Conservation (phyloP, 1,140 invertebrate species). For the Drosophila equinoxialis region DNA sequence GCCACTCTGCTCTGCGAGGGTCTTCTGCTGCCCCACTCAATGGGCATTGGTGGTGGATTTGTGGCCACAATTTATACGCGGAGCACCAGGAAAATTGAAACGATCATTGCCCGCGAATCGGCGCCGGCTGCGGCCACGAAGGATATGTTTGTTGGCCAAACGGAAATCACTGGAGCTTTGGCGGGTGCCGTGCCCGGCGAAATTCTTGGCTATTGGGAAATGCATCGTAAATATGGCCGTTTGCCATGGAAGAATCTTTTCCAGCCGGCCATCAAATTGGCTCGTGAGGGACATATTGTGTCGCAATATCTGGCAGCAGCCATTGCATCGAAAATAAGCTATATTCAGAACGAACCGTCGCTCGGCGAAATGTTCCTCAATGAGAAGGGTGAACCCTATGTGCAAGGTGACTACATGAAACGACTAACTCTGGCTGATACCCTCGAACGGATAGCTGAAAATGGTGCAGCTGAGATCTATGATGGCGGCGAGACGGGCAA, state of each 20-base stretch:
- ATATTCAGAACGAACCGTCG: constrained; percentile 86
- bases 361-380: constrained; percentile 87
- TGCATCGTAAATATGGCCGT: constrained; percentile 90
- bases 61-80: constrained; percentile 91
- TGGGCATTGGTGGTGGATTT: constrained; percentile 95
- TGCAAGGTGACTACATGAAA: constrained; percentile 88
- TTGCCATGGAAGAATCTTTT: constrained; percentile 93
- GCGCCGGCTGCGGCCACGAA: constrained; percentile 88
- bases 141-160: constrained; percentile 87
- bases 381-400: constrained; percentile 86
- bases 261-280: constrained; percentile 90
- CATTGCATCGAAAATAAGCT: constrained; percentile 84
- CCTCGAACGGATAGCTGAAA: constrained; percentile 87
- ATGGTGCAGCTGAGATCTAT: constrained; percentile 87
- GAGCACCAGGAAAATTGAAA: constrained; percentile 85
- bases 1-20: constrained; percentile 94
- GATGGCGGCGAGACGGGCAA: constrained; percentile 88
- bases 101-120: constrained; percentile 91
- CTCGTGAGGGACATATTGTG: constrained; percentile 88
- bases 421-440: constrained; percentile 89
- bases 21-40: constrained; percentile 92
- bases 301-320: constrained; percentile 88
- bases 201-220: constrained; percentile 92
- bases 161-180: constrained; percentile 83
- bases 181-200: constrained; percentile 96